phyloP scores from a whole-genome alignment of 2,113 vertebrate species.

The Trematocara nigrifrons region DNA sequence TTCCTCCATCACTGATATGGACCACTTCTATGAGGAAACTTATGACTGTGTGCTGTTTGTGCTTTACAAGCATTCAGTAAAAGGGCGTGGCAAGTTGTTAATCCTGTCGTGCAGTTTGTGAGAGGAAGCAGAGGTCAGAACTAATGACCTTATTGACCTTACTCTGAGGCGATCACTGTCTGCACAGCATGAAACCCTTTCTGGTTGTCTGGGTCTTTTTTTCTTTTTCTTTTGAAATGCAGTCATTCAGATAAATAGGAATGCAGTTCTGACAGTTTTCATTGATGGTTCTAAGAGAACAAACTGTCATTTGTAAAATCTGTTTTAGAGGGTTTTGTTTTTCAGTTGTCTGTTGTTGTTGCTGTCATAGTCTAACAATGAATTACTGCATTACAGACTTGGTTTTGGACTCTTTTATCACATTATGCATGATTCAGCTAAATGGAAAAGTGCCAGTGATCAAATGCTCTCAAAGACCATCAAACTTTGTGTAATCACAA shows the following conservation, averaged over 20 bases:
- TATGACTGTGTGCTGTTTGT: neutral
- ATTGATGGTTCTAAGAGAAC: neutral
- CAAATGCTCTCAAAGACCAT: neutral
- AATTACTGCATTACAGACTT: neutral
- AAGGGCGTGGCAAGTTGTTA: neutral
- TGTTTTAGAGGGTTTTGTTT: neutral
- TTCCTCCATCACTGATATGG: neutral
- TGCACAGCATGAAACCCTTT: neutral
- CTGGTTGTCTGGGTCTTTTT: neutral
- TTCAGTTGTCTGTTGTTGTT: neutral
- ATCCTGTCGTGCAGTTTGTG: slow-evolving; percentile 10
- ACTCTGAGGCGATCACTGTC: neutral
- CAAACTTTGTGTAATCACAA: neutral
- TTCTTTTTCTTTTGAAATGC: neutral
- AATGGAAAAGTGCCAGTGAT: neutral
- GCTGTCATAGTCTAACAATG: neutral
- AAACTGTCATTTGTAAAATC: neutral
- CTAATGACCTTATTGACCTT: neutral
- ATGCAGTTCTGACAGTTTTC: neutral
- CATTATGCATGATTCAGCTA: neutral
- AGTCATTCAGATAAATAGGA: neutral
- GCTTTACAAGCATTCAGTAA: neutral
- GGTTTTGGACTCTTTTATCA: neutral
- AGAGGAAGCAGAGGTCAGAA: neutral
- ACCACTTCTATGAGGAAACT: neutral